Evolutionary conservation across 2,888 invertebrate species (phyloP).

Genomic region (Xiphydria camelus): DNA sequence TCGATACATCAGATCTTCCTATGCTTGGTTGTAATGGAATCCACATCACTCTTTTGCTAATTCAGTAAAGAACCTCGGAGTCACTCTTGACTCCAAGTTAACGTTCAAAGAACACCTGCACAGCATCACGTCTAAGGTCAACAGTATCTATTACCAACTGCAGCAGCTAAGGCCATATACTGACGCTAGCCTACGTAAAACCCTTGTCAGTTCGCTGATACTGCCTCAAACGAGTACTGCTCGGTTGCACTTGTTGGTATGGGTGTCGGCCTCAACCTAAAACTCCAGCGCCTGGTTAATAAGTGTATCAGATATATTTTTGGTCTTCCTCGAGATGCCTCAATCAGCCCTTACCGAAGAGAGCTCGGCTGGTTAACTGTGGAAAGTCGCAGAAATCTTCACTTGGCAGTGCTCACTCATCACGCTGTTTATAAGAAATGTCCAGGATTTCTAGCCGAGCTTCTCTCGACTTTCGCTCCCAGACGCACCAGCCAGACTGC

Average conservation of each 20-base stretch:
- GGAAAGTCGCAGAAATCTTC: neutral
- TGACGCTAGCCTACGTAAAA: conserved; percentile 1
- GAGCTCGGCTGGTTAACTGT: neutral
- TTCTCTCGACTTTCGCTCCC: too few species aligned
- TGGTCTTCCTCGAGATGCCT: neutral
- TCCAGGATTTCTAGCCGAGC: too few species aligned
- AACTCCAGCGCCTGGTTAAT: conserved; percentile 6
- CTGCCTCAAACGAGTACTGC: conserved; percentile 5
- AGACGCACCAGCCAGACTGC: too few species aligned
- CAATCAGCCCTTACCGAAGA: neutral
- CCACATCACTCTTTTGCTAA: neutral
- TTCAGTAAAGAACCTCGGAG: conserved; percentile 6
- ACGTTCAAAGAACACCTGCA: conserved; percentile 3
- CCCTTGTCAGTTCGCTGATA: conserved; percentile 4
- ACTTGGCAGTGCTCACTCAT: too few species aligned
- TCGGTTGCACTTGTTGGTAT: neutral
- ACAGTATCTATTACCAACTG: conserved; percentile 3
- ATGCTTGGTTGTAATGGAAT: neutral
- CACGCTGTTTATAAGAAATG: too few species aligned
- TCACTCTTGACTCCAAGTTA: conserved; percentile 10
- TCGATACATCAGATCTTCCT: conserved; percentile 3
- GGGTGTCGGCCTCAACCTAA: neutral
- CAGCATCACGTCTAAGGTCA: conserved; percentile 1
- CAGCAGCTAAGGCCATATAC: neutral
- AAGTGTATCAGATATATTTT: neutral